A percentile compares a stretch with the other conserved stretches of the same genome.
These are phyloP conservation scores for Cololabis saira DNA, from an alignment of 2,113 vertebrate genomes.

Conservation along the genomic window DNA sequence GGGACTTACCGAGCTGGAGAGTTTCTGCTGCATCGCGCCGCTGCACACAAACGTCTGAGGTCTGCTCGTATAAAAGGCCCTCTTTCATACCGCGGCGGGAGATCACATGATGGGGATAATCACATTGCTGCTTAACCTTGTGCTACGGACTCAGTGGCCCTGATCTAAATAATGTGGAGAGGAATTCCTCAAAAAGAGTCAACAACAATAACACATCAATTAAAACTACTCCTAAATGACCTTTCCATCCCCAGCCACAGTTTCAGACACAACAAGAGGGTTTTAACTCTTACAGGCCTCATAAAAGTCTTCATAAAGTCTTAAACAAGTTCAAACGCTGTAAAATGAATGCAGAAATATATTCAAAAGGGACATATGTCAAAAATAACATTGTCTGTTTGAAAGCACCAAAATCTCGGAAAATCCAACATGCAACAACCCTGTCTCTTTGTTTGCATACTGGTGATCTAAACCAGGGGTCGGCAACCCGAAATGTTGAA, in stretches of 20 bases:
- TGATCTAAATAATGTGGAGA: background rate
- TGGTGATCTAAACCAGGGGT: no score
- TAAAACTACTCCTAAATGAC: background rate
- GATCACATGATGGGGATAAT: slow-evolving; percentile 84
- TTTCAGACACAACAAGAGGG: background rate
- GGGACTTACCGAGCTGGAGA: slow-evolving; percentile 50
- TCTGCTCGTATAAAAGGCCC: slow-evolving; percentile 58
- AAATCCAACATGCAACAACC: no score
- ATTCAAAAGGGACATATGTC: background rate
- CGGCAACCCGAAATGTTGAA: no score
- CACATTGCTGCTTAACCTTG: slow-evolving; percentile 67
- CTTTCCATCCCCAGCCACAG: background rate
- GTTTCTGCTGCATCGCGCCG: background rate
- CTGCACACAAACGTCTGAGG: slow-evolving; percentile 25
- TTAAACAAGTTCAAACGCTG: background rate
- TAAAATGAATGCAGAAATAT: background rate
- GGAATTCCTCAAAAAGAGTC: background rate
- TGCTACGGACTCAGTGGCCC: slow-evolving; percentile 17
- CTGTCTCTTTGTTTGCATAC: no score
- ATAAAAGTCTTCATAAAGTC: background rate
- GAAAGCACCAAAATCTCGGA: no score
- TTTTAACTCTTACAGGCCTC: background rate
- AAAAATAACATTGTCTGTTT: no score
- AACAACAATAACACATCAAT: background rate
- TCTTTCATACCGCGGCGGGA: slow-evolving; percentile 69